phyloP scores from a whole-genome alignment of 1,140 invertebrate species.

The Drosophila kanapiae region DNA sequence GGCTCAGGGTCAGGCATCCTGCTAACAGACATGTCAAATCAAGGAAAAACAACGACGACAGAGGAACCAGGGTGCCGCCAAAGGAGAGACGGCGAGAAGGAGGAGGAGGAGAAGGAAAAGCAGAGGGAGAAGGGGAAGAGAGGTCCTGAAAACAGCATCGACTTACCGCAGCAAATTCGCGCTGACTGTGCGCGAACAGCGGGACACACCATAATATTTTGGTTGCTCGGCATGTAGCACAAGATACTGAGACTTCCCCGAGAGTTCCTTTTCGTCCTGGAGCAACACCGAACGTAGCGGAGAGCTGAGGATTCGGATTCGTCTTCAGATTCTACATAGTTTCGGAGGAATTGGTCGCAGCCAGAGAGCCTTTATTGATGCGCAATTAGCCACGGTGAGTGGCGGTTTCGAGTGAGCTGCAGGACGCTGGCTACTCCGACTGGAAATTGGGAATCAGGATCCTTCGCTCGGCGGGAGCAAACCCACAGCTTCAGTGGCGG shows the following conservation, averaged over 20 bases:
- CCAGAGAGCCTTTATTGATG: conserved; percentile 65
- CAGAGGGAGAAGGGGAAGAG: conserved; percentile 6
- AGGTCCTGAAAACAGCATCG: conserved; percentile 62
- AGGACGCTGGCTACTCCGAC: conserved; percentile 29
- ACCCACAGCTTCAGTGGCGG: conserved; percentile 51
- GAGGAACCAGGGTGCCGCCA: conserved; percentile 49
- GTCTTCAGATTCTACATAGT: conserved; percentile 10
- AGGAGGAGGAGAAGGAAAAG: background rate
- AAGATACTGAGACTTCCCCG: background rate
- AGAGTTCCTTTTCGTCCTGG: conserved; percentile 2
- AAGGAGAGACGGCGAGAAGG: conserved; percentile 27
- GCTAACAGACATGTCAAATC: conserved; percentile 81
- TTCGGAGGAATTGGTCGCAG: conserved; percentile 64
- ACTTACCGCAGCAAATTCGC: conserved; percentile 82
- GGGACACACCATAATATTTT: conserved; percentile 84
- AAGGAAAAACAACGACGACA: conserved; percentile 67
- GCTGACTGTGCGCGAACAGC: conserved; percentile 74
- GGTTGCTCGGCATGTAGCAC: conserved; percentile 63
- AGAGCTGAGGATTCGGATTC: conserved; percentile 1
- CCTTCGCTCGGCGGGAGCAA: conserved; percentile 61
- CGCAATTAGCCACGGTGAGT: conserved; percentile 77
- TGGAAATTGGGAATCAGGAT: conserved; percentile 15
- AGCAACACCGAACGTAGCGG: conserved; percentile 1
- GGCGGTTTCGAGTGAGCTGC: conserved; percentile 61
- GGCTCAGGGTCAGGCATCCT: conserved; percentile 62